phyloP scores from a whole-genome alignment of 2,797 vertebrate genomes.

The Harpia harpyja region DNA sequence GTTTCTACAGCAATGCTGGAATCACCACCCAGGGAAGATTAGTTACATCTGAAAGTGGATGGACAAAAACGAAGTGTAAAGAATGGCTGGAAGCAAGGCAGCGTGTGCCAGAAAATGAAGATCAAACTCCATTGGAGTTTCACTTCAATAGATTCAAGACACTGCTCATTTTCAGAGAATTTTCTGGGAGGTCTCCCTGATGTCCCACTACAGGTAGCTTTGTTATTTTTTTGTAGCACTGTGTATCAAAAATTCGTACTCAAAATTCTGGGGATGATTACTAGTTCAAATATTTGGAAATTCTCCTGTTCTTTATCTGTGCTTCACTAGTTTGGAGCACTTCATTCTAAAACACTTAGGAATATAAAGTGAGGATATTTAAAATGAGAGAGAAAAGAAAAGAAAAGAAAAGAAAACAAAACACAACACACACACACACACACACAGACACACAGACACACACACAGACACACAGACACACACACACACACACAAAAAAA shows the following conservation, averaged over 20 bases:
- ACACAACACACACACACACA: too few species aligned
- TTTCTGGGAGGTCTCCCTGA: not conserved
- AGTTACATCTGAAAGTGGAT: not conserved
- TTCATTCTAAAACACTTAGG: not conserved
- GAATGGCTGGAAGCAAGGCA: not conserved
- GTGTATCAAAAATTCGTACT: not conserved
- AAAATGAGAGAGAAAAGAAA: not conserved
- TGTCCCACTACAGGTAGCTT: not conserved
- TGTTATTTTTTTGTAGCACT: not conserved
- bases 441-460: too few species aligned
- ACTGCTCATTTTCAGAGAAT: not conserved
- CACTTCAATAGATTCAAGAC: not conserved
- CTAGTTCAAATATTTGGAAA: not conserved
- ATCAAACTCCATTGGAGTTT: not conserved
- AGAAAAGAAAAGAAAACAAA: too few species aligned
- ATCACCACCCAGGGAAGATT: not conserved
- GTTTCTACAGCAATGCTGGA: conserved; percentile 2
- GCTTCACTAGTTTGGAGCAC: not conserved
- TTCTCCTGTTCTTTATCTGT: not conserved
- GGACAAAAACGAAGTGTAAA: not conserved
- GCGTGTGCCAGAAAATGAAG: not conserved
- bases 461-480: too few species aligned
- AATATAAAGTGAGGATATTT: not conserved
- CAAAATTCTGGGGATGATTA: not conserved
- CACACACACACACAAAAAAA: not conserved